These are phyloP conservation scores for Donacobius atricapilla DNA, from an alignment of 2,113 vertebrate genomes.

Conservation along the genomic window DNA sequence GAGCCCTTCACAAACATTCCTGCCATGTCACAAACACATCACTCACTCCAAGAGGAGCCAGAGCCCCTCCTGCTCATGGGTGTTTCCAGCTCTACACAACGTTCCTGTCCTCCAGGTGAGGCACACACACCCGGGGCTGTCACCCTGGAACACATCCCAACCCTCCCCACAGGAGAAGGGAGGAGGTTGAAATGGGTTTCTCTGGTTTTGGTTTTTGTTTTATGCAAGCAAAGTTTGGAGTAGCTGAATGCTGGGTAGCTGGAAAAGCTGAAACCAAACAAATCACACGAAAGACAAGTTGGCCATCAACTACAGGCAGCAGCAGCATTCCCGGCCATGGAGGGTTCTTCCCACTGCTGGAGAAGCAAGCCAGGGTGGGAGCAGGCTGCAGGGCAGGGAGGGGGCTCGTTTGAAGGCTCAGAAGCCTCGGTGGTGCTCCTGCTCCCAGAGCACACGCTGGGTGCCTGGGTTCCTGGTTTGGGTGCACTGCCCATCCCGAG, in stretches of 20 bases:
- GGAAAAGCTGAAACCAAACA: neutral
- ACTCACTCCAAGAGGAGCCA: neutral
- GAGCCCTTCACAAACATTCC: neutral
- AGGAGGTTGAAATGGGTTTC: neutral
- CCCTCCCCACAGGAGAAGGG: neutral
- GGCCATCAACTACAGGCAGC: neutral
- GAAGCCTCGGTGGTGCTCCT: neutral
- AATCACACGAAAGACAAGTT: rapidly evolving
- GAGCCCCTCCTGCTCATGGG: rapidly evolving
- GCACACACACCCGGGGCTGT: neutral
- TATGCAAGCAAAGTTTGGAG: neutral
- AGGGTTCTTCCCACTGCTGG: rapidly evolving
- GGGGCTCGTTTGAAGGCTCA: rapidly evolving
- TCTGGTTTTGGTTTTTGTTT: constrained; percentile 24
- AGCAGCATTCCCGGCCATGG: rapidly evolving
- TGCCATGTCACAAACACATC: rapidly evolving
- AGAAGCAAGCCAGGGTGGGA: neutral
- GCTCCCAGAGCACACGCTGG: neutral
- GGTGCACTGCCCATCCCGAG: rapidly evolving
- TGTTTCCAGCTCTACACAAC: neutral
- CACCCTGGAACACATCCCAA: neutral
- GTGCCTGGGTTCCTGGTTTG: rapidly evolving
- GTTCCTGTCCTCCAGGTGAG: neutral
- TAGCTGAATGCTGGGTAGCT: neutral
- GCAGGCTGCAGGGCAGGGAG: neutral